Conservation (phyloP, 1,140 invertebrate species). For the Drosophila kepulauana region DNA sequence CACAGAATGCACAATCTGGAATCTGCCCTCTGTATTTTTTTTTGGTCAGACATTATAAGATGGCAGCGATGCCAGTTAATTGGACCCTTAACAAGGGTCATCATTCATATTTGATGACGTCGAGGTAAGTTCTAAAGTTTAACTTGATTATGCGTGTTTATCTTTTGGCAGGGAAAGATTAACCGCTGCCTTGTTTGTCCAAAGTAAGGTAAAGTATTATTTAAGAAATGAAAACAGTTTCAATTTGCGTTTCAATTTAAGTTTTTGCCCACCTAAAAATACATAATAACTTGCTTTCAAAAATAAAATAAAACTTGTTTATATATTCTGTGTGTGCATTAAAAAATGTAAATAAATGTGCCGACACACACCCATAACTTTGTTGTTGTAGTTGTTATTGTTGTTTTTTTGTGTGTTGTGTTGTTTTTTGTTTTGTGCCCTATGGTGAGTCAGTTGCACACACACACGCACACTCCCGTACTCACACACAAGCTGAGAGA, state of each 20-base stretch:
- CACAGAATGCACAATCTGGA: conserved; percentile 27
- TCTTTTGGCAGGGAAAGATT: neutral
- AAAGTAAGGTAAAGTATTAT: neutral
- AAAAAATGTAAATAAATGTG: conserved; percentile 76
- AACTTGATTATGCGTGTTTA: conserved; percentile 13
- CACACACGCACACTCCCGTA: conserved; percentile 17
- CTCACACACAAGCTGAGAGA: conserved; percentile 29
- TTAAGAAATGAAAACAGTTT: conserved; percentile 25
- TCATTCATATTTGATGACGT: conserved; percentile 63
- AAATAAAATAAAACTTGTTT: conserved; percentile 60
- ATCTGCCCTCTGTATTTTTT: conserved; percentile 29
- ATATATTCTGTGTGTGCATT: conserved; percentile 63
- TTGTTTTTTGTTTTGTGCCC: conserved; percentile 11
- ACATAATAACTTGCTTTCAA: conserved; percentile 32
- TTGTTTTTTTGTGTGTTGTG: neutral
- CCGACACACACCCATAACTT: conserved; percentile 48
- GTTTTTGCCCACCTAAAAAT: conserved; percentile 34
- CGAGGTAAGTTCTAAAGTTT: conserved; percentile 10
- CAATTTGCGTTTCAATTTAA: conserved; percentile 18
- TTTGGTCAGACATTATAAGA: conserved; percentile 43
- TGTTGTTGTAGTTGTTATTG: conserved; percentile 13
- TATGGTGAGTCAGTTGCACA: conserved; percentile 39
- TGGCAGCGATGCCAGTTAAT: conserved; percentile 56
- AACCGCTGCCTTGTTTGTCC: neutral
- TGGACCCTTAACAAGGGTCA: conserved; percentile 49